Evolutionary conservation across 2,113 vertebrate species (phyloP).

Genomic region (Callaeas wilsoni): DNA sequence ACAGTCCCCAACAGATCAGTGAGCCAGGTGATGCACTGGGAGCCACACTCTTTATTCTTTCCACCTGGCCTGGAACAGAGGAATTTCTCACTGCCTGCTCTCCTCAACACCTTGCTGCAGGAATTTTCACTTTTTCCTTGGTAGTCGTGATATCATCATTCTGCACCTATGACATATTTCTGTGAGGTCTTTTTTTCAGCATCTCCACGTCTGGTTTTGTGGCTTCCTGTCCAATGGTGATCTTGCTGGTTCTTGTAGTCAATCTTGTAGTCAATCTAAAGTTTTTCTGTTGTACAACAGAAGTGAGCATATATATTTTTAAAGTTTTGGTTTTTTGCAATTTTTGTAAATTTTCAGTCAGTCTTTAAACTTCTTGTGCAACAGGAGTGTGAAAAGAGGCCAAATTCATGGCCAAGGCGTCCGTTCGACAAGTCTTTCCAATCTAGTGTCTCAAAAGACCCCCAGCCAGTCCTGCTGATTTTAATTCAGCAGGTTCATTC

Average conservation of each 20-base stretch:
- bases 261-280: no score
- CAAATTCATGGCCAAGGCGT: not conserved
- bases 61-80: not conserved
- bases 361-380: not conserved
- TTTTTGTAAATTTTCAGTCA: not conserved
- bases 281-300: not conserved
- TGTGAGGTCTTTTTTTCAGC: not conserved
- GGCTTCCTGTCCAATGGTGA: fast-evolving
- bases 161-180: not conserved
- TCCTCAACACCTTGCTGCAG: not conserved
- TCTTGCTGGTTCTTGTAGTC: not conserved
- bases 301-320: not conserved
- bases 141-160: fast-evolving
- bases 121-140: not conserved
- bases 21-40: not conserved
- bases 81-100: not conserved
- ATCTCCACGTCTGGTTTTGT: not conserved
- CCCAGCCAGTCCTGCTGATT: not conserved
- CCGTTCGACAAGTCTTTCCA: not conserved
- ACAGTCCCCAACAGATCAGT: not conserved
- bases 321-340: fast-evolving
- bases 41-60: not conserved
- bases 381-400: not conserved
- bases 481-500: not conserved
- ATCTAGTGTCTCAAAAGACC: not conserved